Evolutionary conservation across 2,113 vertebrate genomes (phyloP), one percentile per base, ranked within the genome.

Genomic region (Mionectes macconnelli): DNA sequence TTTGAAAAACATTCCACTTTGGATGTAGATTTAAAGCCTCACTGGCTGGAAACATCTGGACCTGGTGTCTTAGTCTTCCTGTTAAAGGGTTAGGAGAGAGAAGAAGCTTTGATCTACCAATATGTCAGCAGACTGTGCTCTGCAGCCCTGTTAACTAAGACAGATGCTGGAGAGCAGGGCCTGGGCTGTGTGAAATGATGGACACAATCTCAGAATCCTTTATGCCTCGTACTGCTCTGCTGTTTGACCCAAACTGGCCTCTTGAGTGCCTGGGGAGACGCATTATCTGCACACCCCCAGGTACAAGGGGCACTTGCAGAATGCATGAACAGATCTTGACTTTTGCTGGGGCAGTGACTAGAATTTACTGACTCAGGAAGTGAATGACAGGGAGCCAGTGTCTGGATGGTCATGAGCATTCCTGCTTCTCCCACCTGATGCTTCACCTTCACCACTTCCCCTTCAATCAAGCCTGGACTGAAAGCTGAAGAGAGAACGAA

Each of bases 21-120:
- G 89, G 86, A 81, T 56, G 70, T 31, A 81, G 80, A 84, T 92
- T 84, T 69, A 86, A 96, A 88, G 56, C 44, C 57, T 27, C 17
- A 28, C 39, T 59, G 53, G 68, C 62, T 90, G 76, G 59, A 75
- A 94, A 88, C 90, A 94, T 89, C 92, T 97, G 93, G 83, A 93
- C 21, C 56, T 73, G 76, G 64, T 45, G 27, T 82, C 56, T 84
- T 28, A 59, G 31, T 68, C 56, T 89, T 88, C 80, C 77, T 81
- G 35, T 84, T 59, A 67, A 69, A 86, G 85, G 52, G 60, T 52
- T 70, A 90, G 77, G 60, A 77, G 50, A 50, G 88, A 84, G 90
- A 39, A 77, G 70, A 5, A 3, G 72, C 75, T 95, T 94, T 94
- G 90, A 94, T 93, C 85, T 90, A 33, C 33, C 47, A 52, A 10